Conservation (phyloP, 1,140 invertebrate genomes). For the Drosophila leontia region DNA sequence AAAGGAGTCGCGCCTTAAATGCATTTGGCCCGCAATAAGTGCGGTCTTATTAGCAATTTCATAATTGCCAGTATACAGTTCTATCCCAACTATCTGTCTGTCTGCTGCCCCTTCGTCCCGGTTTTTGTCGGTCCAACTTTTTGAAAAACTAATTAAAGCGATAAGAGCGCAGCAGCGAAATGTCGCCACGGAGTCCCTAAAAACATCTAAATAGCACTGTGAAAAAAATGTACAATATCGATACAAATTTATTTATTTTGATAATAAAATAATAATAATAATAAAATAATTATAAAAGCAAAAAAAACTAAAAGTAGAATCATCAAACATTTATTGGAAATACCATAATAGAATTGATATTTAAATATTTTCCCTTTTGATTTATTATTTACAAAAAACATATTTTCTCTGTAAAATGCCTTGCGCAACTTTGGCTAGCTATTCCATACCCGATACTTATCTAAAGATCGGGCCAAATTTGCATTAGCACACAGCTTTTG, state of each 20-base stretch:
- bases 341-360: not conserved
- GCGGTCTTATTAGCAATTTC: conserved; percentile 56
- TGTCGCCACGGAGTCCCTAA: conserved; percentile 37
- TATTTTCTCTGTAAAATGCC: not conserved
- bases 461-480: conserved; percentile 53
- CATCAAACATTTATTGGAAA: no score
- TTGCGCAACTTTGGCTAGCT: conserved; percentile 31
- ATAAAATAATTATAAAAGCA: no score
- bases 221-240: not conserved
- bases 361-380: not conserved
- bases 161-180: conserved; percentile 59
- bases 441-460: conserved; percentile 57
- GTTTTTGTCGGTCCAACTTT: conserved; percentile 56
- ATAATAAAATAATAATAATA: no score
- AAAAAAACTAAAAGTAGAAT: no score
- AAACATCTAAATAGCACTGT: conserved; percentile 18
- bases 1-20: conserved; percentile 53
- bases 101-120: conserved; percentile 3
- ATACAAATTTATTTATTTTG: not conserved
- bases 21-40: conserved; percentile 34
- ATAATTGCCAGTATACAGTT: conserved; percentile 50
- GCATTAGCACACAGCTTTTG: conserved; percentile 47
- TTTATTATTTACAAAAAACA: not conserved
- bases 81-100: conserved; percentile 7
- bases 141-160: conserved; percentile 78